Evolutionary conservation across 2,797 vertebrate genomes (phyloP).

Genomic region (Mormyrops attenuatus): DNA sequence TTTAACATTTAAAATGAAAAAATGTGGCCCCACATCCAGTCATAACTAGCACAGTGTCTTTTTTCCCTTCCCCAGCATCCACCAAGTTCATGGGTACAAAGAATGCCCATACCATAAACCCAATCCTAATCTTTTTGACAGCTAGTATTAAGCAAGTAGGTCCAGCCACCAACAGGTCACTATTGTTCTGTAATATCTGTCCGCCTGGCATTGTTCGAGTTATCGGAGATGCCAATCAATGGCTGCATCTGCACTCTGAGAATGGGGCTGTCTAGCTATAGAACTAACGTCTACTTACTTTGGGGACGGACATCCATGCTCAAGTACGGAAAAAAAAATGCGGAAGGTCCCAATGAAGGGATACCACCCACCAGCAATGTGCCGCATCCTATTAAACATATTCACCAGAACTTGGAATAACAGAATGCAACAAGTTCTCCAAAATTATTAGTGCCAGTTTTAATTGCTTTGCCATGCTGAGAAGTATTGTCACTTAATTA

Average conservation of each 20-base stretch:
- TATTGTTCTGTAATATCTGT: slow-evolving; percentile 51
- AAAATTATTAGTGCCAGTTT: slow-evolving; percentile 40
- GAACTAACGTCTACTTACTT: neutral
- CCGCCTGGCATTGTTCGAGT: slow-evolving; percentile 40
- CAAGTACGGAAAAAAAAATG: slow-evolving; percentile 24
- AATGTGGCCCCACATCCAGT: neutral
- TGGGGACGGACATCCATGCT: slow-evolving; percentile 16
- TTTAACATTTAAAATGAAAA: neutral
- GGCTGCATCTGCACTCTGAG: slow-evolving; percentile 27
- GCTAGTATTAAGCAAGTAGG: slow-evolving; percentile 40
- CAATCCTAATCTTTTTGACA: slow-evolving; percentile 48
- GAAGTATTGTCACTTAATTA: slow-evolving; percentile 36
- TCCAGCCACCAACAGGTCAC: slow-evolving; percentile 45
- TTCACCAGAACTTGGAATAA: slow-evolving; percentile 35
- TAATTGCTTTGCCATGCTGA: slow-evolving; percentile 36
- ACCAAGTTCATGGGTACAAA: slow-evolving; percentile 22
- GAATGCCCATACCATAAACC: slow-evolving; percentile 34
- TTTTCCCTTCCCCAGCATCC: neutral
- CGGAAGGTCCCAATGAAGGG: slow-evolving; percentile 23
- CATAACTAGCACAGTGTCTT: neutral
- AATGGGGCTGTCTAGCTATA: slow-evolving; percentile 7
- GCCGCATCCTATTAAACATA: slow-evolving; percentile 34
- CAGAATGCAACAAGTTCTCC: slow-evolving; percentile 29
- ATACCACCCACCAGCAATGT: slow-evolving; percentile 31
- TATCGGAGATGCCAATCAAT: slow-evolving; percentile 40